Evolutionary conservation across 2,113 vertebrate genomes (phyloP), one percentile per base, ranked within the genome.

Genomic region (Poecile atricapillus): DNA sequence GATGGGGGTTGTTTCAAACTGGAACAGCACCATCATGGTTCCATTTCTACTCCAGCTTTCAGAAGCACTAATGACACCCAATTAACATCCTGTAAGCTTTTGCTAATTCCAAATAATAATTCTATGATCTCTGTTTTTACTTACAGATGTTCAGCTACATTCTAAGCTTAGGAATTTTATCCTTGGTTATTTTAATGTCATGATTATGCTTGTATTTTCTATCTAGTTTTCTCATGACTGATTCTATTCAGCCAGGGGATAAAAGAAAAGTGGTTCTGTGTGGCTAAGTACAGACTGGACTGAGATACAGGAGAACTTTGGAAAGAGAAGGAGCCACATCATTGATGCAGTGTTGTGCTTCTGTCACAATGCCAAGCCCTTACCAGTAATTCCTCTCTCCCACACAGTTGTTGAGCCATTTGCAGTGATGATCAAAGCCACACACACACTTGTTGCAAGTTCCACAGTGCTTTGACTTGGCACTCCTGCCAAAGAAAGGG

Each of bases 371-470:
- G 14, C 22, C 77, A 68, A 58, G 28, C 59, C 82, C 97, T 92
- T 95, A 99, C 99, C 98, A 98, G 97, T 99, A 99, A 97, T 99
- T 99, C 79, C 99, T 99, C 95, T 99, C 98, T 22, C 99, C 99
- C 85, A 99, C 99, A 55, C 99, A 99, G 98, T 99, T 99, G 98
- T 99, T 99, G 78, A 99, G 98, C 99, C 99, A 99, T 79, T 99
- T 98, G 96, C 99, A 99, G 97, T 99, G 99, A 96, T 99, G 99
- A 95, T 99, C 99, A 65, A 99, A 99, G 95, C 98, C 98, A 50
- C 98, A 98, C 5, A 99, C 99, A 60, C 99, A 99, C 67, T 99
- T 99, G 96, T 99, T 99, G 97, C 99, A 99, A 64, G 98, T 98
- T 56, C 99, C 99, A 97, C 99, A 99, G 97, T 99, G 99, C 90